Evolutionary conservation across 2,113 vertebrate genomes (phyloP), one percentile per base, ranked within the genome.

Genomic region (Haplotaxodon microlepis): DNA sequence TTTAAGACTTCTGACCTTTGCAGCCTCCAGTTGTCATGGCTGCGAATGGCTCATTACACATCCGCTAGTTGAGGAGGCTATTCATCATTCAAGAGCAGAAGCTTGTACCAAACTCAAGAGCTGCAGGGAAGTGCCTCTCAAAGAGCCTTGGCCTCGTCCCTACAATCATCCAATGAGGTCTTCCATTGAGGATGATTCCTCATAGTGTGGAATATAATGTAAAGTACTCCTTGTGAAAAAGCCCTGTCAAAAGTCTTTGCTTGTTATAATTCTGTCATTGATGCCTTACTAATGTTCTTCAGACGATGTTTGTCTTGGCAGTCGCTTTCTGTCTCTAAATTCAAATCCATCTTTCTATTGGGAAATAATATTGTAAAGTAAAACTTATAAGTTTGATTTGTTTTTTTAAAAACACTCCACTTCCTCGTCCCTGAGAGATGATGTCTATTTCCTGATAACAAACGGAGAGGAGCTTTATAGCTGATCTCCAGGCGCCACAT

Each of bases 21-120:
- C 85, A 87, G 87, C 88, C 86, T 87, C 17, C 76, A 94, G 96
- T 95, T 97, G 96, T 96, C 97, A 97, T 96, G 96, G 96, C 96
- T 96, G 96, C 94, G 93, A 96, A 96, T 95, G 96, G 96, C 96
- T 97, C 87, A 83, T 92, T 90, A 94, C 94, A 88, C 86, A 94
- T 95, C 50, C 82, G 91, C 95, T 86, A 86, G 90, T 91, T 86
- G 94, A 95, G 96, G 88, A 92, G 95, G 95, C 95, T 89, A 96
- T 97, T 94, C 95, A 96, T 96, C 89, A 95, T 94, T 96, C 93
- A 92, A 94, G 95, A 96, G 94, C 96, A 96, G 86, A 90, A 91
- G 93, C 89, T 85, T 91, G 89, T 89, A 89, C 94, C 91, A 87
- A 87, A 71, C 88, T 95, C 84, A 94, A 95, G 94, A 92, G 94